Conservation (phyloP, 2,797 vertebrate species). For the Pseudochirops corinnae region DNA sequence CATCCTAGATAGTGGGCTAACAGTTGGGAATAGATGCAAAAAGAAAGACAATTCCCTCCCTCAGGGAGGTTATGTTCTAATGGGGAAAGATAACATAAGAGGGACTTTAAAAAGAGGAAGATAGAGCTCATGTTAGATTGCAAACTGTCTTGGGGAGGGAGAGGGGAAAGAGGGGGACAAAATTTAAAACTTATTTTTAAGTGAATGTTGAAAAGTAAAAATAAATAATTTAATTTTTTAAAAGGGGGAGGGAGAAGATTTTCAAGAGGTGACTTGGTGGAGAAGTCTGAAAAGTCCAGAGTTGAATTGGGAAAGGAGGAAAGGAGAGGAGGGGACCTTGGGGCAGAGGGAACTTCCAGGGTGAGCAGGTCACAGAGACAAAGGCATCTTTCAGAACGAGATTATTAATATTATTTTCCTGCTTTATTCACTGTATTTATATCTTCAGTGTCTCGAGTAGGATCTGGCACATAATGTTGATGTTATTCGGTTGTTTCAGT, state of each 20-base stretch:
- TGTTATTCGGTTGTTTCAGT: background rate
- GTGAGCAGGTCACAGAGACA: background rate
- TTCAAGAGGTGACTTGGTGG: background rate
- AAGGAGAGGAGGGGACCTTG: background rate
- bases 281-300: background rate
- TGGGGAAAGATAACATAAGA: background rate
- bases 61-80: background rate
- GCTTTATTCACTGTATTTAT: background rate
- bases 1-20: background rate
- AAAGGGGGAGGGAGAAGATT: background rate
- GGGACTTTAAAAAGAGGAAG: background rate
- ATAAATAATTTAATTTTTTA: background rate
- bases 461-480: background rate
- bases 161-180: too few species aligned
- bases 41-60: background rate
- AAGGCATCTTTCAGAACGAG: background rate
- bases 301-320: background rate
- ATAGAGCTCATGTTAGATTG: too few species aligned
- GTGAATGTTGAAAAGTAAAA: too few species aligned
- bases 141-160: too few species aligned
- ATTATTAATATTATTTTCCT: background rate
- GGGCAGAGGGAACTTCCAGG: background rate
- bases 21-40: background rate
- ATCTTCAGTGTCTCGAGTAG: background rate
- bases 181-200: too few species aligned